Conservation (phyloP, 1,140 invertebrate species). For the Drosophila prosaltans region DNA sequence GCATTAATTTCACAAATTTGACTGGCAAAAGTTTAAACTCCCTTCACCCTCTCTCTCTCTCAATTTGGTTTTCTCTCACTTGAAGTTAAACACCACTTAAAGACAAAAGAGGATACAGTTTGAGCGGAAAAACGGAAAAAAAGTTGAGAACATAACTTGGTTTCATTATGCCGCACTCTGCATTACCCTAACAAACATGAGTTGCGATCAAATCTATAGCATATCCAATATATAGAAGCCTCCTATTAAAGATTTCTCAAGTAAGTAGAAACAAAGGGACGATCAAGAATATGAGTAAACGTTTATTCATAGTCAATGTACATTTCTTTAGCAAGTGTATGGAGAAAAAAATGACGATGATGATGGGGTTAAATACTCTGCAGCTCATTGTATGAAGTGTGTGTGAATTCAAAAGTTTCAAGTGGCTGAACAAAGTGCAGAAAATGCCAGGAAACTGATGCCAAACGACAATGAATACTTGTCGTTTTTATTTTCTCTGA, state of each 20-base stretch:
- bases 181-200: not conserved
- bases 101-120: constrained; percentile 64
- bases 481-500: not conserved
- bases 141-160: not conserved
- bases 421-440: not conserved
- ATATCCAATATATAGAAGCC: no score
- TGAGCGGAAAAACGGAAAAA: constrained; percentile 6
- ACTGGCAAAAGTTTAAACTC: constrained; percentile 62
- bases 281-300: not conserved
- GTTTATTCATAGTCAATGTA: not conserved
- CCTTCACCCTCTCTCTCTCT: constrained; percentile 15
- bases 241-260: no score
- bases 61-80: constrained; percentile 48
- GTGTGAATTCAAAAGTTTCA: constrained; percentile 6
- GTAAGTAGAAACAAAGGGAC: no score
- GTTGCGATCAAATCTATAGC: no score
- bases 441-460: constrained; percentile 1
- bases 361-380: not conserved
- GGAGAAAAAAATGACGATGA: not conserved
- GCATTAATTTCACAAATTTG: constrained; percentile 80
- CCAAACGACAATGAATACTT: constrained; percentile 1
- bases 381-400: not conserved
- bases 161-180: not conserved
- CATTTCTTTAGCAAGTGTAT: not conserved
- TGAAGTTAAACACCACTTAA: constrained; percentile 77